Evolutionary conservation across 2,113 vertebrate species (phyloP).

Genomic region (Myrmecobius fasciatus): DNA sequence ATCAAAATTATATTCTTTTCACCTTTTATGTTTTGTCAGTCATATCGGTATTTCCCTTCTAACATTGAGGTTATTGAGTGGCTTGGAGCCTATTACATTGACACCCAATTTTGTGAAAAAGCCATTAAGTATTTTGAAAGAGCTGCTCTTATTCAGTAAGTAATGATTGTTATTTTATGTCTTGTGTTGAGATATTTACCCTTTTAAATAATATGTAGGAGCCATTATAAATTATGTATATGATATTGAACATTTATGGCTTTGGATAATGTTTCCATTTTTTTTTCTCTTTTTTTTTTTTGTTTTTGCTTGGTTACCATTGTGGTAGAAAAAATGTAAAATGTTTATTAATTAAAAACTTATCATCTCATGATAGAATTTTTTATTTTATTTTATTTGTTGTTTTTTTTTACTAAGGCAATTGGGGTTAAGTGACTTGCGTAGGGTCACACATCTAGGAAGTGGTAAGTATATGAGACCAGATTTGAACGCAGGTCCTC

Average conservation of each 20-base stretch:
- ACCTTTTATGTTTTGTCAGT: slow-evolving; percentile 84
- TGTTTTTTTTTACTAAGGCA: no score
- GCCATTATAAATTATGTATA: slow-evolving; percentile 36
- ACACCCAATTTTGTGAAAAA: slow-evolving; percentile 98
- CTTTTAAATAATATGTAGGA: slow-evolving; percentile 45
- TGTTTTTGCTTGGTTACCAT: slow-evolving; percentile 43
- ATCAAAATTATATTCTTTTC: slow-evolving; percentile 74
- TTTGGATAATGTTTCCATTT: slow-evolving; percentile 47
- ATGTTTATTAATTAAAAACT: neutral
- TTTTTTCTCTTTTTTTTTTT: slow-evolving; percentile 51
- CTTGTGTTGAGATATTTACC: slow-evolving; percentile 43
- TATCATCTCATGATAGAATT: slow-evolving; percentile 51
- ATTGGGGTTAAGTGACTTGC: no score
- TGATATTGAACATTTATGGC: slow-evolving; percentile 30
- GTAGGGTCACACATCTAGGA: no score
- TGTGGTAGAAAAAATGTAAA: neutral
- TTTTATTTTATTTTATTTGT: no score
- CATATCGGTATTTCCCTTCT: slow-evolving; percentile 95
- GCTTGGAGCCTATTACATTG: slow-evolving; percentile 97
- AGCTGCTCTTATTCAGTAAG: slow-evolving; percentile 98
- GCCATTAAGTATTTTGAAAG: slow-evolving; percentile 98
- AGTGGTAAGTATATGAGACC: no score
- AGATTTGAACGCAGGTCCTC: no score
- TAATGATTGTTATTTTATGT: slow-evolving; percentile 72
- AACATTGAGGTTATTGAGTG: slow-evolving; percentile 98